Evolutionary conservation across 2,888 invertebrate species (phyloP).

Genomic region (Candidula unifasciata): DNA sequence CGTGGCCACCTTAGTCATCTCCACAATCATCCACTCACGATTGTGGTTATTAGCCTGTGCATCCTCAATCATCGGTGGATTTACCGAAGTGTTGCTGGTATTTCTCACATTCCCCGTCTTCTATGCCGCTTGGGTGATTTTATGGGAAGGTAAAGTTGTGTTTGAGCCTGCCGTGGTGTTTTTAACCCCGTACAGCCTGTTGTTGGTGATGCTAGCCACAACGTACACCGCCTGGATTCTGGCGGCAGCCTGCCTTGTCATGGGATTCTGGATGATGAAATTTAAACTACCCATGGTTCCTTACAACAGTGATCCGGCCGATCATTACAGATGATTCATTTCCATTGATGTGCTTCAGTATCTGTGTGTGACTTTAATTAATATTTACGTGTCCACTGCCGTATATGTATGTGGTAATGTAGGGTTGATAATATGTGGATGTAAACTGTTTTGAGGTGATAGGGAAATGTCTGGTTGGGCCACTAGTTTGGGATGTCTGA

Average conservation of each 20-base stretch:
- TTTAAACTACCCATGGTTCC: constrained; percentile 62
- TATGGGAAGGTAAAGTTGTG: constrained; percentile 63
- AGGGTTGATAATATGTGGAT: too few species aligned
- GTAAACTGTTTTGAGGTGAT: too few species aligned
- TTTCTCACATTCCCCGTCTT: constrained; percentile 62
- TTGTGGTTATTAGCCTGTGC: constrained; percentile 56
- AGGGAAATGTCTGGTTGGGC: too few species aligned
- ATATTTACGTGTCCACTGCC: too few species aligned
- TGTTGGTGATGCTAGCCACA: constrained; percentile 64
- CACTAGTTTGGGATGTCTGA: too few species aligned
- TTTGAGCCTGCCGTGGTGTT: constrained; percentile 70
- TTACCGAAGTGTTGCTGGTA: constrained; percentile 64
- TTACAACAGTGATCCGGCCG: constrained; percentile 35
- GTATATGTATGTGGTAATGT: too few species aligned
- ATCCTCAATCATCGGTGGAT: constrained; percentile 54
- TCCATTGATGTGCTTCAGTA: too few species aligned
- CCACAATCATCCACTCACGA: constrained; percentile 61
- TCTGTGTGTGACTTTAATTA: too few species aligned
- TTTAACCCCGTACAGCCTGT: constrained; percentile 63
- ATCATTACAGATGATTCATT: constrained; percentile 32
- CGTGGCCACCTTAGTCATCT: constrained; percentile 59
- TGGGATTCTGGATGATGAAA: constrained; percentile 69
- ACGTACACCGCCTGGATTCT: constrained; percentile 66
- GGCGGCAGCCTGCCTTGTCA: constrained; percentile 59
- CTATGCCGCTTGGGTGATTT: constrained; percentile 64